A percentile compares a stretch with the other conserved stretches of the same genome.
phyloP scores from a whole-genome alignment of 2,797 vertebrate genomes.

The Synanceia verrucosa region DNA sequence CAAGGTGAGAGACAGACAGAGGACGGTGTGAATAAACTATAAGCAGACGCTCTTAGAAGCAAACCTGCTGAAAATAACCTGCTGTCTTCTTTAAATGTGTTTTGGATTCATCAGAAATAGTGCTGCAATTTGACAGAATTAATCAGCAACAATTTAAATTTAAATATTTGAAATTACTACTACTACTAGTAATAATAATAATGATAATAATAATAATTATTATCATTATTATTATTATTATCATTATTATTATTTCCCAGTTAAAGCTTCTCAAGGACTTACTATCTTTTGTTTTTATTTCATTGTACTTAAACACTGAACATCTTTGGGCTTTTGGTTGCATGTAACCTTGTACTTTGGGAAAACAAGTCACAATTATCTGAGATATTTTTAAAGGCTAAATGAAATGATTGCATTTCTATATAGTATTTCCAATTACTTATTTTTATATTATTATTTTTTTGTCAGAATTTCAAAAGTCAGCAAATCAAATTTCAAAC shows the following conservation, averaged over 20 bases:
- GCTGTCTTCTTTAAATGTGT: neutral
- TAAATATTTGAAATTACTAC: too few species aligned
- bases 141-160: neutral
- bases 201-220: neutral
- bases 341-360: neutral
- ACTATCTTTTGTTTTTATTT: neutral
- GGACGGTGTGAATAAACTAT: neutral
- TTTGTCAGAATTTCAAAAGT: neutral
- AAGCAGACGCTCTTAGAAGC: slow-evolving; percentile 1
- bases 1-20: slow-evolving; percentile 41
- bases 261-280: neutral
- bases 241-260: too few species aligned
- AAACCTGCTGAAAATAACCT: neutral
- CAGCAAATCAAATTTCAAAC: neutral
- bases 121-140: neutral
- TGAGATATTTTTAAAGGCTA: neutral
- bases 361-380: neutral
- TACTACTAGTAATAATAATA: too few species aligned
- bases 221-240: too few species aligned
- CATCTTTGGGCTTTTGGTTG: neutral
- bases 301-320: neutral
- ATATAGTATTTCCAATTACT: too few species aligned
- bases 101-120: neutral
- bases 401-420: neutral
- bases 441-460: too few species aligned